Base-by-base conservation (phyloP, 1,140 invertebrate species). In the Ptiloglossa arizonensis region DNA sequence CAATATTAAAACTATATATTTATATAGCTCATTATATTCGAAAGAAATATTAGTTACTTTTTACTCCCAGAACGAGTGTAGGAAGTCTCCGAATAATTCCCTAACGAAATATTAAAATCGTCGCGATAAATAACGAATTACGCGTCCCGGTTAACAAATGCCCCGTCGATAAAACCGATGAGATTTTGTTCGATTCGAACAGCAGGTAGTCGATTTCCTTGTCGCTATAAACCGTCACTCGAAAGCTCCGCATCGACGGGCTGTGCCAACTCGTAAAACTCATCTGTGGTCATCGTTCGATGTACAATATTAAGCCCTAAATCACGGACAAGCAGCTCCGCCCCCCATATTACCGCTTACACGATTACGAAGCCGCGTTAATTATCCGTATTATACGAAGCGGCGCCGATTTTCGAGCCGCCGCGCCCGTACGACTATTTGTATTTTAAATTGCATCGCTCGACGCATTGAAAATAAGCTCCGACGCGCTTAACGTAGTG, bases 241-340 rank as follows among this genome's bases (percentile, higher is more conserved):
- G 52, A 86, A 85, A 83, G 82, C 80, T 86, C 79, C 86, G 83
- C 71, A 59, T 63, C 80, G 86, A 87, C 85, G 88, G 41, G 85
- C 88, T 87, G 88, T 87, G 80, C 85, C 77, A 87, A 88, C 88
- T 90, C 90, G 86, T 91, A 91, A 91, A 91, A 90, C 87, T 90
- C 89, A 91, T 90, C 90, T 90, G 90, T 81, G 90, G 87, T 89
- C 88, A 89, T 87, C 83, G 88, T 44, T 76, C 64, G 66, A 44
- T 32, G 66, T 63, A 35, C 57, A 56, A 71, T 77, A 77, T 77
- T 71, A 63, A 70, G 57, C 66, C 67, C 57, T 60, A 71, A 77
- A 77, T 71, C 67, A 71, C 54, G 17, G 15, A 6, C 66, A 60
- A 57, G 32, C 38, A n/a, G 57, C 44, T 6, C 64, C 41, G 62